phyloP scores from a whole-genome alignment of 2,888 invertebrate genomes.

The Dysmachus trigonus region DNA sequence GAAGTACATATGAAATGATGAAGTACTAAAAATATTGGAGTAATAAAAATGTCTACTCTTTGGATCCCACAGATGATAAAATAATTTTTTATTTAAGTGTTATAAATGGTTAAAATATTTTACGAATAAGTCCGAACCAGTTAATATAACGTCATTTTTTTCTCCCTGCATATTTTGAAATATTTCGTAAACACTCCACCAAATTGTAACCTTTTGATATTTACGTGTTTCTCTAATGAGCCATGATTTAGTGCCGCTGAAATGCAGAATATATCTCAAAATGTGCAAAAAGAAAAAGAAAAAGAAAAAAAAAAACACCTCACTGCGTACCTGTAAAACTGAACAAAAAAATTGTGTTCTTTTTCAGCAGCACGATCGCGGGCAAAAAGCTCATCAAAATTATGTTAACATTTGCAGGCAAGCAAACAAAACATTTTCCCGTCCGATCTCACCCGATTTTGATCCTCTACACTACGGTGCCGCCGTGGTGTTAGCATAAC shows the following conservation, averaged over 20 bases:
- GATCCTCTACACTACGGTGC: background rate
- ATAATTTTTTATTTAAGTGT: too few species aligned
- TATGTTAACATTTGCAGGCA: background rate
- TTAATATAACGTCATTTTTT: background rate
- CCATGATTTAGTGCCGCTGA: background rate
- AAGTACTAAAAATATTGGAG: too few species aligned
- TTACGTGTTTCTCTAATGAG: background rate
- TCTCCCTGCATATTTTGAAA: background rate
- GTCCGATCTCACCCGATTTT: background rate
- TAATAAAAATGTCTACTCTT: too few species aligned
- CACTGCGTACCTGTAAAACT: background rate
- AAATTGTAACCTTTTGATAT: background rate
- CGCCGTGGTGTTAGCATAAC: background rate
- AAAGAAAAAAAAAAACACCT: background rate
- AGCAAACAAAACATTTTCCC: background rate
- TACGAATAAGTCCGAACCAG: too few species aligned
- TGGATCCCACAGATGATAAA: too few species aligned
- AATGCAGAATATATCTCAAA: background rate
- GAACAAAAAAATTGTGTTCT: background rate
- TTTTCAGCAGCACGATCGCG: background rate
- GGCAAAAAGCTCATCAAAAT: background rate
- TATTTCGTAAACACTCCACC: background rate
- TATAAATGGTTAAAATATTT: too few species aligned
- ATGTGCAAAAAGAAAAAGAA: background rate
- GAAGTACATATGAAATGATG: too few species aligned